Conservation (phyloP, 2,888 invertebrate genomes). For the Watsonalla binaria region DNA sequence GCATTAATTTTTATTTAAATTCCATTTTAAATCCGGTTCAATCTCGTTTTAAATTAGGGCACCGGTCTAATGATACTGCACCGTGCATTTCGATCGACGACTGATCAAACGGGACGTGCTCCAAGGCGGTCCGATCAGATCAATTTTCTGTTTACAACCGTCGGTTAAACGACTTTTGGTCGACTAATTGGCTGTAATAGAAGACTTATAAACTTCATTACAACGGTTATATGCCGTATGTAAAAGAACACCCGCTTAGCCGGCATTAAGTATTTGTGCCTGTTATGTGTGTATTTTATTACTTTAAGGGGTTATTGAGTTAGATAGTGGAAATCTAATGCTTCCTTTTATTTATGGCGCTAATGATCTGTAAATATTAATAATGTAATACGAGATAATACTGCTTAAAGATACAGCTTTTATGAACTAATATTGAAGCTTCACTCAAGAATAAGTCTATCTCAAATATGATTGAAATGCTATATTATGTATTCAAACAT, state of each 20-base stretch:
- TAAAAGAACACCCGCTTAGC: conserved; percentile 7
- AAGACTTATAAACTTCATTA: conserved; percentile 43
- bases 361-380: too few relatives aligned
- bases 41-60: not conserved
- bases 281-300: not conserved
- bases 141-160: conserved; percentile 72
- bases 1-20: too few relatives aligned
- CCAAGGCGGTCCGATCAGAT: conserved; percentile 59
- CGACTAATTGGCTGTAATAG: conserved; percentile 72
- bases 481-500: too few relatives aligned
- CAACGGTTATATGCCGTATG: conserved; percentile 31
- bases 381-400: too few relatives aligned
- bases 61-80: not conserved
- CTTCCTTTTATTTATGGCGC: too few relatives aligned
- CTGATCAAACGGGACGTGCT: conserved; percentile 40
- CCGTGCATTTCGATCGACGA: conserved; percentile 21
- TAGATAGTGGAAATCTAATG: too few relatives aligned
- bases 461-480: too few relatives aligned
- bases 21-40: too few relatives aligned
- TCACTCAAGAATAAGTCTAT: too few relatives aligned
- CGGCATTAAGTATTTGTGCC: not conserved
- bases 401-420: too few relatives aligned
- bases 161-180: conserved; percentile 51
- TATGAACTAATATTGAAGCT: too few relatives aligned
- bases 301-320: too few relatives aligned